Conservation (phyloP, 1,140 invertebrate species). For the Trinorchestia longiramus region DNA sequence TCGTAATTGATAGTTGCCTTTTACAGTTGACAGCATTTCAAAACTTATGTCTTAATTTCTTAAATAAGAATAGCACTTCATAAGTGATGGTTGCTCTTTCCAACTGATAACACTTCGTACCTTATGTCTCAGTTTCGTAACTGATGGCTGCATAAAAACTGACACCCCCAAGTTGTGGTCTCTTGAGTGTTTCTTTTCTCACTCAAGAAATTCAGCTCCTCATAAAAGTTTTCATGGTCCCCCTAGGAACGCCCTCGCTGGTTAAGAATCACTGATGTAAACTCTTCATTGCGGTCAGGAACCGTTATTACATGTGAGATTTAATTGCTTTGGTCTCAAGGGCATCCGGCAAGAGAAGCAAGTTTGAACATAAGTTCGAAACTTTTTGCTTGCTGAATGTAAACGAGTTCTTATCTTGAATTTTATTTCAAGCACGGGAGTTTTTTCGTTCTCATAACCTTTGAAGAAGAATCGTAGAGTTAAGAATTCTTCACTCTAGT, state of each 20-base stretch:
- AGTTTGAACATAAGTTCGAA: background rate
- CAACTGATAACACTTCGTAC: no score
- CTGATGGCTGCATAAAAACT: background rate
- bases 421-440: background rate
- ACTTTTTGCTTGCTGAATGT: background rate
- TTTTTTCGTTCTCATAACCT: background rate
- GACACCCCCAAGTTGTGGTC: background rate
- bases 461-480: background rate
- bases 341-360: background rate
- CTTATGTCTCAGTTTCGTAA: background rate
- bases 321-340: background rate
- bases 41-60: background rate
- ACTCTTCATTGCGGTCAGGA: background rate
- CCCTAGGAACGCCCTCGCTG: background rate
- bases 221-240: background rate
- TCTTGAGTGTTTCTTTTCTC: background rate
- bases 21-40: no score
- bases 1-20: background rate
- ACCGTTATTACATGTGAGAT: background rate
- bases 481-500: background rate
- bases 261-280: background rate
- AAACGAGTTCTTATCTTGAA: background rate
- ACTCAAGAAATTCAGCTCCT: background rate
- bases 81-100: background rate
- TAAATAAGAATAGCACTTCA: background rate